Evolutionary conservation across 2,113 vertebrate genomes (phyloP).

Genomic region (Tychaedon coryphoeus): DNA sequence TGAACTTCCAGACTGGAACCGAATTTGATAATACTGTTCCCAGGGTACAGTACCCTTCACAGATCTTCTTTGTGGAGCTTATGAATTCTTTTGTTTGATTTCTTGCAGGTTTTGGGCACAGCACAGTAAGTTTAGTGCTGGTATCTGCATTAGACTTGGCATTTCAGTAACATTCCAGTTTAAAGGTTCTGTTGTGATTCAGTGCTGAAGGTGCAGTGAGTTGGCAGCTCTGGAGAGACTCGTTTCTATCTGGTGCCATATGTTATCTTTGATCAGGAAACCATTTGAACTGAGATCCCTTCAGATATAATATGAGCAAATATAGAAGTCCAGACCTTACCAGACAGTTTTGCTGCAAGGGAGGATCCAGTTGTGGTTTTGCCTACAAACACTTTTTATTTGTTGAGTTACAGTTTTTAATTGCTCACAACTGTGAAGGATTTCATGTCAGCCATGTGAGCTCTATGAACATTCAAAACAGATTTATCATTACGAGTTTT

Average conservation of each 20-base stretch:
- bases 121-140: background rate
- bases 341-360: background rate
- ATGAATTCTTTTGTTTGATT: background rate
- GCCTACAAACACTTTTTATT: background rate
- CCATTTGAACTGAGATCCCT: background rate
- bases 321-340: background rate
- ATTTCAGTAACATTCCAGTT: background rate
- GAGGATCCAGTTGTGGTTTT: background rate
- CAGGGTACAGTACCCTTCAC: background rate
- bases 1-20: background rate
- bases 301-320: background rate
- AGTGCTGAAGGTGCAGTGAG: background rate
- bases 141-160: background rate
- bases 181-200: background rate
- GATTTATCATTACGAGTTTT: background rate
- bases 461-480: background rate
- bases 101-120: background rate
- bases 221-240: background rate
- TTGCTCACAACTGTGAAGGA: background rate
- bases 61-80: background rate
- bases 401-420: background rate
- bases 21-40: background rate
- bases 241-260: background rate
- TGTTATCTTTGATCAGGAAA: background rate
- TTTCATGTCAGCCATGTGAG: background rate